Conservation (phyloP, 2,797 vertebrate species). For the Lepidocolaptes lacrymiger region DNA sequence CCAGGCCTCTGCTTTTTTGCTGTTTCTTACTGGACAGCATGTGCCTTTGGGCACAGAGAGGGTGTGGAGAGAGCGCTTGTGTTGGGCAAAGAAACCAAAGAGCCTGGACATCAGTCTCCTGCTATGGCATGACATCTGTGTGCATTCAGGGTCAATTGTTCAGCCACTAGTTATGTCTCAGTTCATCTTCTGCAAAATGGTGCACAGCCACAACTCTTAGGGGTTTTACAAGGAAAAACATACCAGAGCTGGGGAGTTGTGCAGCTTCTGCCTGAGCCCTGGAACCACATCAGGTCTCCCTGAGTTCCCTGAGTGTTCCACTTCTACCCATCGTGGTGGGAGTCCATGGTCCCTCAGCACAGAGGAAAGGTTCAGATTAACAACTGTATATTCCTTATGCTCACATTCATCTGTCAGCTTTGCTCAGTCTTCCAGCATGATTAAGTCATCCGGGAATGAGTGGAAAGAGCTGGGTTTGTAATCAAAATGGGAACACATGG, state of each 20-base stretch:
- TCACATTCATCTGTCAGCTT: slow-evolving; percentile 21
- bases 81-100: neutral
- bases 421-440: neutral
- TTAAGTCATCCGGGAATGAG: slow-evolving; percentile 25
- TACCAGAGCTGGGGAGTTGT: neutral
- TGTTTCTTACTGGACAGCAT: neutral
- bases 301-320: neutral
- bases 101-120: neutral
- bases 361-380: neutral
- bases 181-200: neutral
- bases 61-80: neutral
- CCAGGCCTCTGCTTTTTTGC: neutral
- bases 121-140: fast-evolving
- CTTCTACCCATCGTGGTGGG: neutral
- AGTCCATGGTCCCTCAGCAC: neutral
- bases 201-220: neutral
- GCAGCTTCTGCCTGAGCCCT: neutral
- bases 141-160: neutral
- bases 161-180: neutral
- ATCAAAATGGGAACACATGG: neutral
- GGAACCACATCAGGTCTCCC: neutral
- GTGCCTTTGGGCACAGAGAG: neutral
- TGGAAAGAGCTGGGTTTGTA: slow-evolving; percentile 22
- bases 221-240: neutral
- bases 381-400: neutral